A percentile compares a stretch with the other conserved stretches of the same genome.
Evolutionary conservation across 2,113 vertebrate genomes (phyloP).

Genomic region (Acanthisitta chloris): DNA sequence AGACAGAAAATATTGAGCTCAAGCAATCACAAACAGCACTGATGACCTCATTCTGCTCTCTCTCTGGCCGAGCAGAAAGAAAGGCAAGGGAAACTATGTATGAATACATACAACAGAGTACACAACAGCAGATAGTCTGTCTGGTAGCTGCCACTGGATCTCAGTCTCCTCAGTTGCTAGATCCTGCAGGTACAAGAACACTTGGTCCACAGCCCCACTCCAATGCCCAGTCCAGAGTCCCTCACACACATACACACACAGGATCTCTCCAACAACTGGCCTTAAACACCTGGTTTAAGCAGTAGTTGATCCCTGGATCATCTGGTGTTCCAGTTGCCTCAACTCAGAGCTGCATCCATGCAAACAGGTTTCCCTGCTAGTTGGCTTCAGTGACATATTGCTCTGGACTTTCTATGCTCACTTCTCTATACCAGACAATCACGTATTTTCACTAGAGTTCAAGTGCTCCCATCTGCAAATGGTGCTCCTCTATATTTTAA

Average conservation of each 20-base stretch:
- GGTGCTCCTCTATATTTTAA: not conserved
- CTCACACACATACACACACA: not conserved
- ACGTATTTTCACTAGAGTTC: not conserved
- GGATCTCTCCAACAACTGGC: not conserved
- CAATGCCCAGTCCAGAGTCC: not conserved
- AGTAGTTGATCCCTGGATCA: accelerated
- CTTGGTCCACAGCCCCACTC: not conserved
- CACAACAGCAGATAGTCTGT: no score
- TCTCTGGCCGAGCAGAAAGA: not conserved
- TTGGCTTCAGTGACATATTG: accelerated
- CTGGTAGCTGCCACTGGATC: not conserved
- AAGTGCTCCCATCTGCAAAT: not conserved
- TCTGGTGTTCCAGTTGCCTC: not conserved
- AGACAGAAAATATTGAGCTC: not conserved
- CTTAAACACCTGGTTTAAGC: not conserved
- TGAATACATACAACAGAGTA: not conserved
- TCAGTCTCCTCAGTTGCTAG: not conserved
- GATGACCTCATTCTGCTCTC: not conserved
- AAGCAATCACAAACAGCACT: not conserved
- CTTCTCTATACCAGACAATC: not conserved
- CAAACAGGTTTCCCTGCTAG: not conserved
- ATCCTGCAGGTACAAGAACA: accelerated
- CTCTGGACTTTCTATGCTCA: not conserved
- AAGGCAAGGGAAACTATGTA: not conserved
- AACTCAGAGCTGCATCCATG: not conserved